Conservation (phyloP, 2,888 invertebrate species). For the Melikaiella ostensackeni region DNA sequence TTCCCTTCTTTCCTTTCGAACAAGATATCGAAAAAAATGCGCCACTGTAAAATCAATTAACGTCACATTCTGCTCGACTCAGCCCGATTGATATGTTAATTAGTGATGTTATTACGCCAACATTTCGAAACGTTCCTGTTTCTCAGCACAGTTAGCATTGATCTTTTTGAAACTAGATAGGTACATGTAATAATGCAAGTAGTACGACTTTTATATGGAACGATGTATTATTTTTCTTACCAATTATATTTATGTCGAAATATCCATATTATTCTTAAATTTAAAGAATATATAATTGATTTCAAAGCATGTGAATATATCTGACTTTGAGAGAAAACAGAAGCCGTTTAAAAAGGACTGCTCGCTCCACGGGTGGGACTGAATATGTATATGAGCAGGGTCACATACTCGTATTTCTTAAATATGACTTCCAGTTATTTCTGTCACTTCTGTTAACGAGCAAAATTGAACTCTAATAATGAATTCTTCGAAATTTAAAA, state of each 20-base stretch:
- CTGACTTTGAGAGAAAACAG: not conserved
- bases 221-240: not conserved
- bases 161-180: not conserved
- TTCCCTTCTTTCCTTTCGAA: not conserved
- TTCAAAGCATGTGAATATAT: not conserved
- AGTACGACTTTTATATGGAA: not conserved
- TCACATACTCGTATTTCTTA: no score
- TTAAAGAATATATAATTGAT: not conserved
- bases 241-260: no score
- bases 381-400: not conserved
- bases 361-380: not conserved
- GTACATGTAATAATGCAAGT: not conserved
- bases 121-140: not conserved
- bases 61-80: not conserved
- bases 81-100: conserved; percentile 2
- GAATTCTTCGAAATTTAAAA: no score
- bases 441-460: no score
- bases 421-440: no score
- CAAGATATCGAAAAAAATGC: not conserved
- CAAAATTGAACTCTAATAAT: no score
- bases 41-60: not conserved
- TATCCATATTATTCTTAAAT: no score
- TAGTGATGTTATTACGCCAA: not conserved
- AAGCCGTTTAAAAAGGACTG: not conserved
- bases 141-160: not conserved